A percentile compares a stretch with the other conserved stretches of the same genome.
Conservation (phyloP, 2,888 invertebrate genomes). For the Shargacucullia verbasci region DNA sequence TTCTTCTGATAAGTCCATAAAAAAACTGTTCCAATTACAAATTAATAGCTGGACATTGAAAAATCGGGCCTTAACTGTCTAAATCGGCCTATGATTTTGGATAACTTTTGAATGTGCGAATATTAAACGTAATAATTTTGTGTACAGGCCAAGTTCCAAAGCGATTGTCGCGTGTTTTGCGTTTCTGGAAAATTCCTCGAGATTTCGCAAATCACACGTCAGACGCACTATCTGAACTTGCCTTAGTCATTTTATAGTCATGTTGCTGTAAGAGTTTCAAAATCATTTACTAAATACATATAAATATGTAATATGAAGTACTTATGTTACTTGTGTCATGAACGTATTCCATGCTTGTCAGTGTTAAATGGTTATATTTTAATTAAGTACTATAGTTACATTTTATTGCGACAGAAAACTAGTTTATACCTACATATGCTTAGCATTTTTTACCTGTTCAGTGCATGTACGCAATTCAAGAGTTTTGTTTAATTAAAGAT, state of each 20-base stretch:
- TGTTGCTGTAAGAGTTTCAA: slow-evolving; percentile 36
- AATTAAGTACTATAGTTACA: slow-evolving; percentile 16
- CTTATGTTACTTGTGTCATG: slow-evolving; percentile 34
- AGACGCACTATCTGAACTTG: slow-evolving; percentile 6
- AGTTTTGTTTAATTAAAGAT: slow-evolving; percentile 18
- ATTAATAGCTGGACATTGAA: no score
- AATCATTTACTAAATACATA: slow-evolving; percentile 3
- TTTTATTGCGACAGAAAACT: slow-evolving; percentile 14
- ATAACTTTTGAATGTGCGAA: slow-evolving; percentile 15
- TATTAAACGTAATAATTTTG: slow-evolving; percentile 14
- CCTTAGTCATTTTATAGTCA: slow-evolving; percentile 46
- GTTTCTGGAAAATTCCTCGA: neutral
- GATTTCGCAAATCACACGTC: neutral
- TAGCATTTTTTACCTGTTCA: slow-evolving; percentile 21
- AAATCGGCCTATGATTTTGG: slow-evolving; percentile 28
- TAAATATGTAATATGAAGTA: no score
- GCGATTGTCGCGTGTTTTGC: neutral
- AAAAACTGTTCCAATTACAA: no score
- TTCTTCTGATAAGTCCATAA: no score
- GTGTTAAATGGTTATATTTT: slow-evolving; percentile 36
- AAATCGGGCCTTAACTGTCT: no score
- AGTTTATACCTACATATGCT: slow-evolving; percentile 37
- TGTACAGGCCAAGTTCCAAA: slow-evolving; percentile 24
- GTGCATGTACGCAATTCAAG: slow-evolving; percentile 2
- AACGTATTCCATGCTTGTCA: slow-evolving; percentile 46